phyloP scores from a whole-genome alignment of 2,113 vertebrate species.

The Caloenas nicobarica region DNA sequence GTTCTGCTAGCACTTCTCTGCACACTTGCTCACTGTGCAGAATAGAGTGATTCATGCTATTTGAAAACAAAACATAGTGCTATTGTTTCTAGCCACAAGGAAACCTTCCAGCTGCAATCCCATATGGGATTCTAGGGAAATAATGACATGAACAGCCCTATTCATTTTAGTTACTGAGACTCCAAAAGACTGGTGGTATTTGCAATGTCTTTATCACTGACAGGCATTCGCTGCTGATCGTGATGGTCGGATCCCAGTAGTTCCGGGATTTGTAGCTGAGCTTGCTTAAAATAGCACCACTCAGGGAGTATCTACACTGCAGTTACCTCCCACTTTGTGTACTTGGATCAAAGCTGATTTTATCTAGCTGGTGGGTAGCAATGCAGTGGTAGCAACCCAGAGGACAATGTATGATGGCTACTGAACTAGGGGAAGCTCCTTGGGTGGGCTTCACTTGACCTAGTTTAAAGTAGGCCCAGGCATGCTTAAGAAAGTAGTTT shows the following conservation, averaged over 20 bases:
- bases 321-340: constrained; percentile 6
- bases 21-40: neutral
- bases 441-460: constrained; percentile 55
- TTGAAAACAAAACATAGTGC: constrained; percentile 31
- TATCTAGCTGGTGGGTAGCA: constrained; percentile 10
- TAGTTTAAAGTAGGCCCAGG: constrained; percentile 12
- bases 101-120: constrained; percentile 40
- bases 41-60: neutral
- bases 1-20: neutral
- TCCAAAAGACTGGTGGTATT: neutral
- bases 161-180: neutral
- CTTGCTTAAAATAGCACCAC: constrained; percentile 30
- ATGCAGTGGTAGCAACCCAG: neutral
- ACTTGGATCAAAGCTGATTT: constrained; percentile 42
- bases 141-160: constrained; percentile 25
- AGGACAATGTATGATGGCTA: neutral
- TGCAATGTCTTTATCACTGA: neutral
- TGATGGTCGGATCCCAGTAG: neutral
- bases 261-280: neutral
- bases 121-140: constrained; percentile 16
- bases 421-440: constrained; percentile 34
- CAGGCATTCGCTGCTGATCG: neutral
- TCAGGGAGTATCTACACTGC: neutral
- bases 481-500: constrained; percentile 19
- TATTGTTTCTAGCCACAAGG: constrained; percentile 10